phyloP scores from a whole-genome alignment of 2,113 vertebrate species.

The Oreochromis aureus region DNA sequence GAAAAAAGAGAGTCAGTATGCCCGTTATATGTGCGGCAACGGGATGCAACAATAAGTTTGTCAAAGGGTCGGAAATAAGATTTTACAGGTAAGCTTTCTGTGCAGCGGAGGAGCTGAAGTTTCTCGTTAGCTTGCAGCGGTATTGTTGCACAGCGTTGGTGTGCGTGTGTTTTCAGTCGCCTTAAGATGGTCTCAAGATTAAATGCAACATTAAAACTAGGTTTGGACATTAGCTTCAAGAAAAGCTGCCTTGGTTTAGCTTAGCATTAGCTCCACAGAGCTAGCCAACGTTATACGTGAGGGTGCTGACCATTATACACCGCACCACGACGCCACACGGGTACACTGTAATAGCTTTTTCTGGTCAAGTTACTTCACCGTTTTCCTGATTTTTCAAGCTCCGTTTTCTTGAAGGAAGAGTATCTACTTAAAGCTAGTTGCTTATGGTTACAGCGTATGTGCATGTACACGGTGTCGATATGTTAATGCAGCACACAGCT shows the following conservation, averaged over 20 bases:
- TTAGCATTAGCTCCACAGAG: neutral
- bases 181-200: neutral
- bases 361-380: neutral
- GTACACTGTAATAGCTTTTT: neutral
- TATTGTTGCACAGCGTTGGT: neutral
- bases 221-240: neutral
- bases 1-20: slow-evolving; percentile 39
- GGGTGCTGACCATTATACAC: neutral
- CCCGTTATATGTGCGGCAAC: slow-evolving; percentile 72
- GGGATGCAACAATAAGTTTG: slow-evolving; percentile 74
- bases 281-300: neutral
- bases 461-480: neutral
- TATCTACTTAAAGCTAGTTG: neutral
- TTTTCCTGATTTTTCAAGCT: neutral
- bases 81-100: slow-evolving; percentile 70
- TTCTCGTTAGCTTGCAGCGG: neutral
- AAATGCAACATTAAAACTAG: neutral
- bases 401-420: neutral
- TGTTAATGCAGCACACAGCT: neutral
- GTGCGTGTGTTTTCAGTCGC: neutral
- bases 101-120: neutral
- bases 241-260: neutral
- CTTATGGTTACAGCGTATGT: neutral
- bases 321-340: neutral
- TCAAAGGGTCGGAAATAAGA: slow-evolving; percentile 75